These are phyloP conservation scores for Idaea aversata DNA, from an alignment of 2,888 invertebrate species.

Conservation along the genomic window DNA sequence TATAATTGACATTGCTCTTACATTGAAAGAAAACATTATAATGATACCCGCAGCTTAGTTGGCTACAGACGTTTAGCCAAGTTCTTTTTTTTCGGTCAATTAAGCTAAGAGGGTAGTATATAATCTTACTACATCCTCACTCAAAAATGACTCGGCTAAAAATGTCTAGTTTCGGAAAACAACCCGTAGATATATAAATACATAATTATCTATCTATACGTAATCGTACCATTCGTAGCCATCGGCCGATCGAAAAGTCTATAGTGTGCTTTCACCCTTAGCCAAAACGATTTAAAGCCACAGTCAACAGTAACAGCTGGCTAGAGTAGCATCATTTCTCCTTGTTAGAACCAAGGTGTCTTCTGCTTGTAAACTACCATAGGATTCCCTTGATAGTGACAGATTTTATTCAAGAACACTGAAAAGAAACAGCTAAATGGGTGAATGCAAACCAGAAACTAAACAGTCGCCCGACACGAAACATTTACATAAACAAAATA, in stretches of 20 bases:
- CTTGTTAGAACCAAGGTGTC: neutral
- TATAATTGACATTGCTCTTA: too few relatives aligned
- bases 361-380: neutral
- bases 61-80: too few relatives aligned
- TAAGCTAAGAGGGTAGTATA: too few relatives aligned
- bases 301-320: neutral
- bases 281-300: neutral
- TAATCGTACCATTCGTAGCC: neutral
- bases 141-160: too few relatives aligned
- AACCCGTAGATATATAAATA: too few relatives aligned
- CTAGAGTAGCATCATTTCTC: neutral
- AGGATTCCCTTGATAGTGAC: slow-evolving; percentile 2
- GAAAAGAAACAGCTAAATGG: neutral
- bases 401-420: slow-evolving; percentile 1
- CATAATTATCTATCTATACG: too few relatives aligned
- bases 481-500: neutral
- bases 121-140: too few relatives aligned
- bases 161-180: too few relatives aligned
- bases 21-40: too few relatives aligned
- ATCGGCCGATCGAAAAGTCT: neutral
- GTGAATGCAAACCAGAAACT: neutral
- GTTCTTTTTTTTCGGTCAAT: too few relatives aligned
- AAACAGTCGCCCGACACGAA: neutral
- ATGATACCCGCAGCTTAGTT: too few relatives aligned
- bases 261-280: neutral